Conservation (phyloP, 2,113 vertebrate genomes). For the Neodontobutis hainanensis region DNA sequence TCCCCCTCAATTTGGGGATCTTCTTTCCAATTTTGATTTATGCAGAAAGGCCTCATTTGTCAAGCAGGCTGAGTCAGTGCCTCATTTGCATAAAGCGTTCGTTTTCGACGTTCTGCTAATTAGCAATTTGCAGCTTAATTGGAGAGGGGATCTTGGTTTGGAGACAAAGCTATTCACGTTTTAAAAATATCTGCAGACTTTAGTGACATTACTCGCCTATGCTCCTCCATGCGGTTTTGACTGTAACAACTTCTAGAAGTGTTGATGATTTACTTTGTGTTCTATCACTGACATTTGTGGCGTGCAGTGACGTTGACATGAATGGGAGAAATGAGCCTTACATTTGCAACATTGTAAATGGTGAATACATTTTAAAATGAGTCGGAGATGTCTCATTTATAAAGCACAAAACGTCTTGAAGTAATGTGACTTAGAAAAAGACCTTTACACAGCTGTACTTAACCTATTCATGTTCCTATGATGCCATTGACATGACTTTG, state of each 20-base stretch:
- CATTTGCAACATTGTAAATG: neutral
- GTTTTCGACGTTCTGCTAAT: constrained; percentile 83
- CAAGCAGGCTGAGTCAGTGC: constrained; percentile 83
- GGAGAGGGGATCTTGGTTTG: constrained; percentile 76
- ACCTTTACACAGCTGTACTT: too few species aligned
- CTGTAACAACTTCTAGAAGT: neutral
- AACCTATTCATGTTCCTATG: neutral
- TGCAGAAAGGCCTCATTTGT: constrained; percentile 84
- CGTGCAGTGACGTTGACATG: neutral
- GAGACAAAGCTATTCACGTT: constrained; percentile 78
- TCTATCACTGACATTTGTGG: too few species aligned
- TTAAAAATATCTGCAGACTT: constrained; percentile 79
- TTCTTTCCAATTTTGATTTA: constrained; percentile 79
- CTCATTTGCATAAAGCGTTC: constrained; percentile 84
- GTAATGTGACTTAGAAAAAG: too few species aligned
- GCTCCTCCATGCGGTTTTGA: constrained; percentile 14
- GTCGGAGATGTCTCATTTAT: neutral
- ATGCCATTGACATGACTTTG: too few species aligned
- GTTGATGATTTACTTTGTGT: constrained; percentile 1
- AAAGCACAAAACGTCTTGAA: neutral
- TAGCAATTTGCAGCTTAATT: constrained; percentile 87
- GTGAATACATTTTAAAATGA: neutral
- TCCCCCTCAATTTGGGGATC: constrained; percentile 73
- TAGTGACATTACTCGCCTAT: constrained; percentile 32
- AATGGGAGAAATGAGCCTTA: neutral